phyloP scores from a whole-genome alignment of 2,888 invertebrate species.

The Epirrhoe tristata region DNA sequence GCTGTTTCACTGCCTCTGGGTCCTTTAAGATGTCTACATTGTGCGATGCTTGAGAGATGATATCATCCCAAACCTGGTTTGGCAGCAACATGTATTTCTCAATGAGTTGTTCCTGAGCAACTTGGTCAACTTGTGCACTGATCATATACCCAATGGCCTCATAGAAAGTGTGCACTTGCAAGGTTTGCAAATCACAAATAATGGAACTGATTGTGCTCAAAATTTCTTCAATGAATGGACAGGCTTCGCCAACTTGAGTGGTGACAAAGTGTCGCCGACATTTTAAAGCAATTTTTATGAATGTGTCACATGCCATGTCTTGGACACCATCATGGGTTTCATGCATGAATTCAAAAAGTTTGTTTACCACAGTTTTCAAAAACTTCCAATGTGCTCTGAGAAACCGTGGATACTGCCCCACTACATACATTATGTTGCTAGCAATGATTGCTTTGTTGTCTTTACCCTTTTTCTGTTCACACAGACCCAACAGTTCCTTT shows the following conservation, averaged over 20 bases:
- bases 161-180: constrained; percentile 99
- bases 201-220: constrained; percentile 97
- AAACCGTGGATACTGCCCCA: constrained; percentile 99
- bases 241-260: constrained; percentile 97
- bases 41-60: constrained; percentile 98
- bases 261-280: constrained; percentile 99
- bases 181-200: constrained; percentile 99
- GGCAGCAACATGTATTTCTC: constrained; percentile 99
- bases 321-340: constrained; percentile 99
- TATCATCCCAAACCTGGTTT: constrained; percentile 99
- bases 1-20: constrained; percentile 97
- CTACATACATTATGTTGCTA: constrained; percentile 99
- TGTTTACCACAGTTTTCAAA: constrained; percentile 99
- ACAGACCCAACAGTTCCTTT: constrained; percentile 97
- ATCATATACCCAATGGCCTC: constrained; percentile 99
- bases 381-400: constrained; percentile 99
- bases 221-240: constrained; percentile 99
- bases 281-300: constrained; percentile 99
- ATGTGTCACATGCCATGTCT: constrained; percentile 99
- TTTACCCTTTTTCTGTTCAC: constrained; percentile 99
- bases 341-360: constrained; percentile 99
- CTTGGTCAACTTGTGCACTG: constrained; percentile 96
- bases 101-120: constrained; percentile 96
- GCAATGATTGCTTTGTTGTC: constrained; percentile 99
- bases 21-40: constrained; percentile 98